A percentile compares a stretch with the other conserved stretches of the same genome.
Conservation (phyloP, 2,113 vertebrate genomes). For the Mandrillus leucophaeus region DNA sequence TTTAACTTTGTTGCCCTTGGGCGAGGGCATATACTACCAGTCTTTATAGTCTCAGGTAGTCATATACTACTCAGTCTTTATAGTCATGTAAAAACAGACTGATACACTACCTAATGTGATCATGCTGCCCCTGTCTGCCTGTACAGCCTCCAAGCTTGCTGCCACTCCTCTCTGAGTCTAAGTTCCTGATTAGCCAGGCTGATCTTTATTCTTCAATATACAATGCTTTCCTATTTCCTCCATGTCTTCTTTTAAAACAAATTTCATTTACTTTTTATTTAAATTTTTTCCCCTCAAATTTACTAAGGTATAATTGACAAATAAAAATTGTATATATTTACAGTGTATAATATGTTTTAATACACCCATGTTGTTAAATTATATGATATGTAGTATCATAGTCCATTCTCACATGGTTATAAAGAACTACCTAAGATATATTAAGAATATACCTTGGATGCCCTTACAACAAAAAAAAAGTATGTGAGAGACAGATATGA, state of each 20-base stretch:
- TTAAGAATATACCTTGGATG: no score
- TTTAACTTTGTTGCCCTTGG: no score
- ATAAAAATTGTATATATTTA: neutral
- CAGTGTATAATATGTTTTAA: neutral
- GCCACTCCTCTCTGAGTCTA: neutral
- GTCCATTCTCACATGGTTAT: no score
- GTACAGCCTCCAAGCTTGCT: neutral
- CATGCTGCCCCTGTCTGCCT: neutral
- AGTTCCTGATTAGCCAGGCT: neutral
- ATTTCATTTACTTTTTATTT: neutral
- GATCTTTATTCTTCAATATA: neutral
- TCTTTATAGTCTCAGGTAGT: no score
- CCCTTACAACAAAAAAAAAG: no score
- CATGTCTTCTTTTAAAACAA: neutral
- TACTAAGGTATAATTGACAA: neutral
- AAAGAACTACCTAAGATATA: no score
- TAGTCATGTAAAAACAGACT: no score
- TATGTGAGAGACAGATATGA: no score
- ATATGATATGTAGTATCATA: neutral
- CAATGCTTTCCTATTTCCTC: neutral
- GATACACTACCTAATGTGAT: neutral
- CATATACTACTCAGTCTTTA: no score
- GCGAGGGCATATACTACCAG: no score
- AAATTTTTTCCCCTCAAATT: neutral
- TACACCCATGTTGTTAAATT: neutral